phyloP scores from a whole-genome alignment of 2,113 vertebrate species.

The Setophaga coronata region DNA sequence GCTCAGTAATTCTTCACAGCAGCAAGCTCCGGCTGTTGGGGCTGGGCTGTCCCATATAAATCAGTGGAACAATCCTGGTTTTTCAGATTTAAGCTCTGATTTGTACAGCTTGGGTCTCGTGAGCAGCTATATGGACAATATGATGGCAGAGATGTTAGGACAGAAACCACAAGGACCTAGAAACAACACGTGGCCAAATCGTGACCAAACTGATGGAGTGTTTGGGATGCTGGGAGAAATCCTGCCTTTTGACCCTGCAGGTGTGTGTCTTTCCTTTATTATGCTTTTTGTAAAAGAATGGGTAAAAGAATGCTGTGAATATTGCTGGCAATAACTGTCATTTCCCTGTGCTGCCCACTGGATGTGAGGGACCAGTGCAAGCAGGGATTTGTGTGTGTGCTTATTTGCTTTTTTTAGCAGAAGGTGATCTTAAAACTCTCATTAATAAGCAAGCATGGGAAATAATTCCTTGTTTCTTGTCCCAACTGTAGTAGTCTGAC shows the following conservation, averaged over 20 bases:
- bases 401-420: neutral
- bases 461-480: neutral
- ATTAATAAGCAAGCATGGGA: neutral
- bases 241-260: conserved; percentile 96
- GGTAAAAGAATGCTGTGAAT: neutral
- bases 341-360: neutral
- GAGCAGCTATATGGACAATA: conserved; percentile 96
- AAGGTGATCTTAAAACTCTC: neutral
- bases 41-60: conserved; percentile 86
- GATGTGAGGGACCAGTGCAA: neutral
- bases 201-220: conserved; percentile 93
- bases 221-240: conserved; percentile 94
- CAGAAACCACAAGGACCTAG: conserved; percentile 95
- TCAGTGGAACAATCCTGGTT: conserved; percentile 87
- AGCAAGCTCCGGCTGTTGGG: conserved; percentile 77
- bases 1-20: conserved; percentile 82
- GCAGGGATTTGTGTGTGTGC: neutral
- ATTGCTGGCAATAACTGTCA: neutral
- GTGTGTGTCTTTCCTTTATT: conserved; percentile 69
- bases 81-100: conserved; percentile 93
- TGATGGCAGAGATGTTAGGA: conserved; percentile 95
- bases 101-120: conserved; percentile 96
- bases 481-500: neutral
- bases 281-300: neutral
- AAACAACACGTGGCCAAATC: conserved; percentile 99